phyloP scores from a whole-genome alignment of 2,888 invertebrate genomes.

The Plagodis dolabraria region DNA sequence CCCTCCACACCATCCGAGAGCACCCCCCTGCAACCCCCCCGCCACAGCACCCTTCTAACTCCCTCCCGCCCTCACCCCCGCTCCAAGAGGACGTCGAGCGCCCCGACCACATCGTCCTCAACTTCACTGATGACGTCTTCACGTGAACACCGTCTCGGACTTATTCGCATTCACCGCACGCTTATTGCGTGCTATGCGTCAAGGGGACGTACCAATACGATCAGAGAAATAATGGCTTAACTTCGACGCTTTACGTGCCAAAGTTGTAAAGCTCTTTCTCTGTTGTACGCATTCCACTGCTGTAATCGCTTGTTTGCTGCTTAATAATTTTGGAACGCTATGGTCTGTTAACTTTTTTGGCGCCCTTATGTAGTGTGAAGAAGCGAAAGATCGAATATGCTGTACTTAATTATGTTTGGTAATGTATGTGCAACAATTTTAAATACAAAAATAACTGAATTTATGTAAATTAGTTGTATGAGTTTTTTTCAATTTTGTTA shows the following conservation, averaged over 20 bases:
- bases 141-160: conserved; percentile 40
- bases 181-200: not conserved
- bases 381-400: not conserved
- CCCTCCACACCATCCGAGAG: conserved; percentile 68
- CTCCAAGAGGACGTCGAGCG: conserved; percentile 30
- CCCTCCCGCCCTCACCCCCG: conserved; percentile 34
- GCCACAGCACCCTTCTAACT: conserved; percentile 24
- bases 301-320: conserved; percentile 16
- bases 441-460: too few relatives aligned
- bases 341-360: conserved; percentile 12
- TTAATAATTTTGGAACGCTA: conserved; percentile 9
- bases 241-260: not conserved
- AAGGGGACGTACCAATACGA: not conserved
- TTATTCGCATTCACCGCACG: not conserved
- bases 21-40: conserved; percentile 47
- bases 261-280: conserved; percentile 7
- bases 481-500: too few relatives aligned
- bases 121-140: conserved; percentile 67
- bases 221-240: conserved; percentile 11
- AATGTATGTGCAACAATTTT: too few relatives aligned
- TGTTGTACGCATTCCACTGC: conserved; percentile 3
- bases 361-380: not conserved
- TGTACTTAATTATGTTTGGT: too few relatives aligned
- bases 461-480: too few relatives aligned
- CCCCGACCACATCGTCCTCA: conserved; percentile 60